Evolutionary conservation across 1,140 invertebrate species (phyloP).

Genomic region (Phthorimaea operculella): DNA sequence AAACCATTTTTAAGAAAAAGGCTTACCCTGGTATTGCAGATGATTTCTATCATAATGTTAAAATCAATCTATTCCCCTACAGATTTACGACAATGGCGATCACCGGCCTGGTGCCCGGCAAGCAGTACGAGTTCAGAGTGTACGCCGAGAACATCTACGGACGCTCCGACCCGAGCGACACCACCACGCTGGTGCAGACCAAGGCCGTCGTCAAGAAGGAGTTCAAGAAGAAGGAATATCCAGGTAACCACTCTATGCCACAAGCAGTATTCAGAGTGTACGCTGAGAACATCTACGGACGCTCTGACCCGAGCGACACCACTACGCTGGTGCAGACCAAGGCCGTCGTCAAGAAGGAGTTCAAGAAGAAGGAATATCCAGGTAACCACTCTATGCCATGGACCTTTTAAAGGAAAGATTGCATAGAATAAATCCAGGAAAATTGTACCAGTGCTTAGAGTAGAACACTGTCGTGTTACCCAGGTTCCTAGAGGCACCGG

Average conservation of each 20-base stretch:
- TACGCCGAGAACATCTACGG: conserved; percentile 98
- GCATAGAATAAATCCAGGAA: too few relatives aligned
- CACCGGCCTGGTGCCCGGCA: conserved; percentile 85
- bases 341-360: conserved; percentile 81
- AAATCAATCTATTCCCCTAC: too few relatives aligned
- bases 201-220: conserved; percentile 85
- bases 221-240: conserved; percentile 80
- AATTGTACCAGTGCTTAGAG: too few relatives aligned
- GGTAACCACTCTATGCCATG: conserved; percentile 39
- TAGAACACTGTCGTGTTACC: too few relatives aligned
- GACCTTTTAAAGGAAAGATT: too few relatives aligned
- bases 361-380: conserved; percentile 80
- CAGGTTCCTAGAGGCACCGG: too few relatives aligned
- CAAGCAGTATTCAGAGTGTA: conserved; percentile 97
- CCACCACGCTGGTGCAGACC: conserved; percentile 83
- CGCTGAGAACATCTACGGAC: conserved; percentile 96
- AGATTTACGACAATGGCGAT: conserved; percentile 93
- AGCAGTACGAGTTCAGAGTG: conserved; percentile 97
- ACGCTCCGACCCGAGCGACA: conserved; percentile 90
- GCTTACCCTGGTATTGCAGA: too few relatives aligned
- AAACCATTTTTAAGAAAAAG: too few relatives aligned
- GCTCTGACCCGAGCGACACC: conserved; percentile 90
- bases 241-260: conserved; percentile 51
- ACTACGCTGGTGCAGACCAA: conserved; percentile 86
- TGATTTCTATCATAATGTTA: too few relatives aligned